Evolutionary conservation across 2,888 invertebrate species (phyloP), one percentile per base, ranked within the genome.

Genomic region (Rhagonycha lutea): DNA sequence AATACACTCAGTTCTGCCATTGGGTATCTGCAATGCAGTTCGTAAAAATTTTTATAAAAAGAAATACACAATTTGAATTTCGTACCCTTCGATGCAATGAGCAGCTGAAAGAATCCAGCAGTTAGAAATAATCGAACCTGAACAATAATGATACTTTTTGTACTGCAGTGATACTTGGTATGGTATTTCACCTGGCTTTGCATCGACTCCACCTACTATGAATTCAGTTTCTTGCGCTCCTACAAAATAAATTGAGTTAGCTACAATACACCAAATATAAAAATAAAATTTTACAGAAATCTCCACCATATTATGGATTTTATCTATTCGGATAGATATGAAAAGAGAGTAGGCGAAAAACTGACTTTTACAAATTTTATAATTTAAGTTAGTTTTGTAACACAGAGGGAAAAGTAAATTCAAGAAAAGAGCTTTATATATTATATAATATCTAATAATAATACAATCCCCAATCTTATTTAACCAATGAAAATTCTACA

Each of bases 311-410:
- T n/a, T n/a, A n/a, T n/a, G n/a, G n/a, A n/a, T n/a, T n/a, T n/a
- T n/a, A n/a, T n/a, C n/a, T n/a, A n/a, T n/a, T n/a, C n/a, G n/a
- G n/a, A n/a, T n/a, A n/a, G n/a, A n/a, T n/a, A n/a, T n/a, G n/a
- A n/a, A n/a, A n/a, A n/a, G n/a, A n/a, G n/a, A n/a, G n/a, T n/a
- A n/a, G n/a, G n/a, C n/a, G n/a, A n/a, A n/a, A n/a, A 61, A 61
- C 14, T 68, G 74, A 70, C 67, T 70, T 4, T 62, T 14, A 11
- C 74, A 70, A 23, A 74, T 61, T 68, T 61, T 80, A 3, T 80
- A 79, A 79, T 73, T 79, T 68, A 77, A 80, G 26, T 79, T 77
- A 10, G 18, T 18, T 18, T 18, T 18, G 18, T 18, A 18, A 18
- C 18, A 18, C 18, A 18, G 1, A 18, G 18, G 18, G 18, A 18